A percentile compares a stretch with the other conserved stretches of the same genome.
Evolutionary conservation across 2,113 vertebrate genomes (phyloP).

Genomic region (Oreochromis tanganicae): DNA sequence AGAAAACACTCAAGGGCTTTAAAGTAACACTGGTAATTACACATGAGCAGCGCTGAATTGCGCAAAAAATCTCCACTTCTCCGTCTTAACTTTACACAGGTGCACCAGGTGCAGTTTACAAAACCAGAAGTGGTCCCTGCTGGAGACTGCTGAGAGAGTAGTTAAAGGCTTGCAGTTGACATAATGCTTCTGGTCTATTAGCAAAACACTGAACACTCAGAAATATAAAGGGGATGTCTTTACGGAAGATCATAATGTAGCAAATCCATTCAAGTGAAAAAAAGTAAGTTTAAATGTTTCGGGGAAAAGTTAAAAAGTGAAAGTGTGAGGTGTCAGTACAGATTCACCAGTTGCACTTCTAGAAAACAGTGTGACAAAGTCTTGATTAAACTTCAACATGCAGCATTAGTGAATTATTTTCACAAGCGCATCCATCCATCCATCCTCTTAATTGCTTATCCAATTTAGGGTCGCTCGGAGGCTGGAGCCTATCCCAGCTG

Average conservation of each 20-base stretch:
- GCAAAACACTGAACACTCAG: not conserved
- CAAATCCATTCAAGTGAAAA: not conserved
- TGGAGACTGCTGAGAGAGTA: not conserved
- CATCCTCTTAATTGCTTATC: not conserved
- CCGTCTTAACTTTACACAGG: conserved; percentile 37
- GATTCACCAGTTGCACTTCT: not conserved
- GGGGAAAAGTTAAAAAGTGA: not conserved
- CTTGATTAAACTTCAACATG: not conserved
- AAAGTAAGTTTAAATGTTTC: not conserved
- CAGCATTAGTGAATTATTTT: not conserved
- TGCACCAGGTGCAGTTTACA: conserved; percentile 26
- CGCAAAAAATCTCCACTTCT: conserved; percentile 26
- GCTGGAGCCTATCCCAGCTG: not conserved
- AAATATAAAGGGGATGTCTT: not conserved
- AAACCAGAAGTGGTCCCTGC: conserved; percentile 14
- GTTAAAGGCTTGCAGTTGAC: not conserved
- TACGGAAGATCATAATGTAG: not conserved
- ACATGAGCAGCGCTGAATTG: not conserved
- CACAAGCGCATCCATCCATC: not conserved
- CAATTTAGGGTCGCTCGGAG: not conserved
- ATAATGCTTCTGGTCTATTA: not conserved
- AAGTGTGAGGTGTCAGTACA: not conserved
- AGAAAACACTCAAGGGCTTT: conserved; percentile 6
- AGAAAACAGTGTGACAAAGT: not conserved
- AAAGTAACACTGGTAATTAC: conserved; percentile 19